Evolutionary conservation across 2,113 vertebrate genomes (phyloP), one percentile per base, ranked within the genome.

Genomic region (Collichthys lucidus): DNA sequence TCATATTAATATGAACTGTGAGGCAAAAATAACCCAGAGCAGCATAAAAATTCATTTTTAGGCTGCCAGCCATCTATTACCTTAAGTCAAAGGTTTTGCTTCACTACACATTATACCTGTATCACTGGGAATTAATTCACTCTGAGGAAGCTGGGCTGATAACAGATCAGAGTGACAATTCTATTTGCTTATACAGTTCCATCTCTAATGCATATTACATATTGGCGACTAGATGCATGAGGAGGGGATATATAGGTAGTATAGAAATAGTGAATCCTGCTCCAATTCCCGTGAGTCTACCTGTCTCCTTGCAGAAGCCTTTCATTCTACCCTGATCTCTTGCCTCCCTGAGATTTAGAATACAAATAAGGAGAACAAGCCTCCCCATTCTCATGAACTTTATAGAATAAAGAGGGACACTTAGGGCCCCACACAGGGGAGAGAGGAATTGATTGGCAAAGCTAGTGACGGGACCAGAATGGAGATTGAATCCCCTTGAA

Each of bases 341-440:
- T 35, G 24, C 79, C 79, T 89, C 87, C 20, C 8, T 61, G 77
- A 91, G 90, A 89, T 90, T 80, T 81, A 73, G 89, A 93, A 93
- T 93, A 93, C 92, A 94, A 94, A 95, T 92, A 90, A 80, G 86
- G 77, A 84, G 91, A 90, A 94, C 93, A 94, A 92, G 86, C 85
- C 87, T 89, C 83, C 75, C 84, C 79, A 89, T 93, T 92, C 91
- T 88, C 91, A 92, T 90, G 90, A 93, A 93, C 78, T 91, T 84
- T 90, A 87, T 86, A 85, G 91, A 95, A 94, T 92, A 92, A 94
- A 94, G 91, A 88, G 76, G 86, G 86, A 91, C 88, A 89, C 92
- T 92, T 89, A 91, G 86, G 82, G 77, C 74, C 82, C 82, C 78
- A 85, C 88, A 87, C 91, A 83, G 79, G 88, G 90, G 84, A 90